Base-by-base conservation (phyloP, 2,797 vertebrate species). In the Cuculus canorus region DNA sequence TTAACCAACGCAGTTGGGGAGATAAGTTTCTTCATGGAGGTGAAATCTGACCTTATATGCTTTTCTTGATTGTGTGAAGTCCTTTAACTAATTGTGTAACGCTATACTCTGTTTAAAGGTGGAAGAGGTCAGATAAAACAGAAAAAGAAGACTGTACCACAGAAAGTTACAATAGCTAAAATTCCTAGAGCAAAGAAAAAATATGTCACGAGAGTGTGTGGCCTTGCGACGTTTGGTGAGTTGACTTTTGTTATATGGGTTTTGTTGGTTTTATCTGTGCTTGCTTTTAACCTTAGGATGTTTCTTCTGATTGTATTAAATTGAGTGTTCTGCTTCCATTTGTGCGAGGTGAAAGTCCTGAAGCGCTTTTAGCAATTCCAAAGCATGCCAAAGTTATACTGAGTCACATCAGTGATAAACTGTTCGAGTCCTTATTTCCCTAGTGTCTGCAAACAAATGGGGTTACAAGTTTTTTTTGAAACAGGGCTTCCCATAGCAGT, bases 171-270 rank as follows among this genome's bases (percentile, higher is more conserved):
- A 6, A 99, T 99, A 99, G 99, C 99, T 95, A 99, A 99, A 98
- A 99, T 99, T 96, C 99, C 99, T 27, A 98, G 99, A 97, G 99
- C 99, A 59, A 99, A 99, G 98, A 99, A 99, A 98, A 99, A 99
- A 98, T 99, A 99, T 0, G 99, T 99, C 72, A 99, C 99, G 1
- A 98, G 99, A 88, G 99, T 99, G 33, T 99, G 99, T 83, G 99
- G 99, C 85, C 98, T 99, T 93, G 98, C 98, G 65, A 99, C 99
- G 2, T 99, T 99, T 28, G 99, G 99, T 99, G 97, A 98, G 98
- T 96, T 78, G 24, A 60, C 17, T 63, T 86, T 10, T 47, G 47
- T 48, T 24, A 8, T 0, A 2, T 50, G 41, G 1, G 16, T 7
- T 73, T 47, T 43, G 14, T 39, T 76, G 37, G 8, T 0, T 11